phyloP scores from a whole-genome alignment of 2,888 invertebrate genomes.

The Cephus nigrinus region DNA sequence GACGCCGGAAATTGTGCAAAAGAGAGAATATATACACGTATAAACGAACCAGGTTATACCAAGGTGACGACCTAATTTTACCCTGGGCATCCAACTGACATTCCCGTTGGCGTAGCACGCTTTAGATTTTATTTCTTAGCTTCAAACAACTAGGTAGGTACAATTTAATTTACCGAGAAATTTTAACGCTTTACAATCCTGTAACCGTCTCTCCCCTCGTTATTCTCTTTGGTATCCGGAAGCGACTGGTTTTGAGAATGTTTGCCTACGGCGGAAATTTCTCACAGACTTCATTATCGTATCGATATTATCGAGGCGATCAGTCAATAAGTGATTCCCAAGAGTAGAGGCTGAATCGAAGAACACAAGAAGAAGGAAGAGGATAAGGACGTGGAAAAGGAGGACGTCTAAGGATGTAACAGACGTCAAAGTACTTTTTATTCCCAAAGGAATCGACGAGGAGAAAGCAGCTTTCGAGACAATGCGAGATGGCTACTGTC shows the following conservation, averaged over 20 bases:
- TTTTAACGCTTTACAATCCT: neutral
- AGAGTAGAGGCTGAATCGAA: neutral
- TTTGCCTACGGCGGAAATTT: neutral
- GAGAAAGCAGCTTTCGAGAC: neutral
- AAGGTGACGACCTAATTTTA: neutral
- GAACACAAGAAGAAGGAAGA: neutral
- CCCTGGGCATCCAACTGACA: neutral
- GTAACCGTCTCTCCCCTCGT: neutral
- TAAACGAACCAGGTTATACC: neutral
- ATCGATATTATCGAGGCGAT: conserved; percentile 16
- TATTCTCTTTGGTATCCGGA: neutral
- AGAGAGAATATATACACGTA: neutral
- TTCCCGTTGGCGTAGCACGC: neutral
- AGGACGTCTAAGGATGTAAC: neutral
- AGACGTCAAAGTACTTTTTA: neutral
- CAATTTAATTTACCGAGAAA: neutral
- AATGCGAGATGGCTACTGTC: neutral
- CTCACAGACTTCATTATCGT: neutral
- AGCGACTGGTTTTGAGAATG: neutral
- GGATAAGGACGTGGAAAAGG: neutral
- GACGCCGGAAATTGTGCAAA: neutral
- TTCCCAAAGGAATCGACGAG: neutral
- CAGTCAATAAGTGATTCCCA: conserved; percentile 24
- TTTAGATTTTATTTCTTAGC: neutral
- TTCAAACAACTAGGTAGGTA: neutral